Percentiles rank a stretch among this genome's conserved stretches.
Evolutionary conservation across 2,888 invertebrate species (phyloP).

Genomic region (Lasius fuliginosus): DNA sequence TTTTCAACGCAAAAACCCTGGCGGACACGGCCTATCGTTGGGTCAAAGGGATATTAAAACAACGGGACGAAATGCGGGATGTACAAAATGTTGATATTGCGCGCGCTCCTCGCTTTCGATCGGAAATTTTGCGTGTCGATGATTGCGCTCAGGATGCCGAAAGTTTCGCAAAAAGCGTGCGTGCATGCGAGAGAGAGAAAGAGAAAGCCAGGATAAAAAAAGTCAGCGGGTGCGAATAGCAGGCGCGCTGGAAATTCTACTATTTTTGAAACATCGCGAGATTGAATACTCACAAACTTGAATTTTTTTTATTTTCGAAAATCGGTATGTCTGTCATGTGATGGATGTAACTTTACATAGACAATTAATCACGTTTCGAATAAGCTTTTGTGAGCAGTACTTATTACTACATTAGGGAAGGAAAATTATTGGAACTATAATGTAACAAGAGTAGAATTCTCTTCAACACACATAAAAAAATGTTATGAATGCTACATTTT

Average conservation of each 20-base stretch:
- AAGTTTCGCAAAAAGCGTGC: slow-evolving; percentile 40
- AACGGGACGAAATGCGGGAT: slow-evolving; percentile 41
- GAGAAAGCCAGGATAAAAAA: background rate
- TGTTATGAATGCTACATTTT: background rate
- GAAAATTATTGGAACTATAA: background rate
- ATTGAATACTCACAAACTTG: slow-evolving; percentile 32
- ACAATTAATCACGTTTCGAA: slow-evolving; percentile 13
- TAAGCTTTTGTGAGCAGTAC: background rate
- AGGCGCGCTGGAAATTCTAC: slow-evolving; percentile 30
- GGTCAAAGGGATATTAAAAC: slow-evolving; percentile 67
- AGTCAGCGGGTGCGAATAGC: slow-evolving; percentile 1
- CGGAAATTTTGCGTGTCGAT: slow-evolving; percentile 53
- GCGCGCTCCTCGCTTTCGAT: slow-evolving; percentile 49
- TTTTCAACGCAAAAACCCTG: slow-evolving; percentile 46
- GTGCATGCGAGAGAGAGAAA: background rate
- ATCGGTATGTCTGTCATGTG: background rate
- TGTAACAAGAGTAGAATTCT: background rate
- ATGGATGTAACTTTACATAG: background rate
- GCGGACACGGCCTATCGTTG: slow-evolving; percentile 21
- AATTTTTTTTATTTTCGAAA: slow-evolving; percentile 37
- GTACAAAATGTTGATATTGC: slow-evolving; percentile 56
- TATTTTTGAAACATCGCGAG: slow-evolving; percentile 40
- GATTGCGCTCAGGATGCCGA: slow-evolving; percentile 49
- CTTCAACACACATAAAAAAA: background rate
- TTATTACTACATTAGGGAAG: background rate